Evolutionary conservation across 1,140 invertebrate genomes (phyloP), one percentile per base, ranked within the genome.

Genomic region (Meloidogyne chitwoodi): DNA sequence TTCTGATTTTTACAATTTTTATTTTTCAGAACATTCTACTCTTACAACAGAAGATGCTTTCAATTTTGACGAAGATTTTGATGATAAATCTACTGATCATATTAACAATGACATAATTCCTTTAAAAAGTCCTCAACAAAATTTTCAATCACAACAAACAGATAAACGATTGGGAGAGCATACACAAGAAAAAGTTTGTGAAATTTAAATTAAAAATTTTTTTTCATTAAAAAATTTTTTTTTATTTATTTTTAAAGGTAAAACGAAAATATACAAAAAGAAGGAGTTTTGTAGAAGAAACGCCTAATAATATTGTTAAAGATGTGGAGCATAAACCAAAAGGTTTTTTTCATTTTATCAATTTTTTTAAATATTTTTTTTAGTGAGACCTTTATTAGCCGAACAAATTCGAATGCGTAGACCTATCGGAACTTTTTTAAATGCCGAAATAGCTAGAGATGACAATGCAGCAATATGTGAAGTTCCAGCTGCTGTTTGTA

Each of bases 21-120:
- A 8, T 56, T 56, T 56, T 56, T n/a, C 19, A 56, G 48, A 4
- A 38, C 3, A 56, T 56, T 56, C 48, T 56, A 56, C 48, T 56
- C 19, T n/a, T 14, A 22, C 19, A 8, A 8, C 5, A 14, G 22
- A 76, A 27, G 72, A 76, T 38, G 75, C 75, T 10, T 76, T 63
- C 22, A 56, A 41, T 22, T 61, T 73, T 64, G 71, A 73, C 26
- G 71, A 73, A 11, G 71, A 73, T 19, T 74, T 74, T 56, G 68
- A 70, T 16, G 44, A 70, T 19, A 56, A 70, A 29, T 6, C 68
- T 27, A 24, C 64, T 19, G n/a, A 68, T 19, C 24, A 38, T 6
- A 44, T 6, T 29, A 29, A 10, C n/a, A 38, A 31, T 70, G 34
- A 67, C 1, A 1, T 71, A 61, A 31, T 48, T n/a, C 69, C 29